These are phyloP conservation scores for Phyllostomus discolor DNA, from an alignment of 2,113 vertebrate genomes.

Conservation along the genomic window DNA sequence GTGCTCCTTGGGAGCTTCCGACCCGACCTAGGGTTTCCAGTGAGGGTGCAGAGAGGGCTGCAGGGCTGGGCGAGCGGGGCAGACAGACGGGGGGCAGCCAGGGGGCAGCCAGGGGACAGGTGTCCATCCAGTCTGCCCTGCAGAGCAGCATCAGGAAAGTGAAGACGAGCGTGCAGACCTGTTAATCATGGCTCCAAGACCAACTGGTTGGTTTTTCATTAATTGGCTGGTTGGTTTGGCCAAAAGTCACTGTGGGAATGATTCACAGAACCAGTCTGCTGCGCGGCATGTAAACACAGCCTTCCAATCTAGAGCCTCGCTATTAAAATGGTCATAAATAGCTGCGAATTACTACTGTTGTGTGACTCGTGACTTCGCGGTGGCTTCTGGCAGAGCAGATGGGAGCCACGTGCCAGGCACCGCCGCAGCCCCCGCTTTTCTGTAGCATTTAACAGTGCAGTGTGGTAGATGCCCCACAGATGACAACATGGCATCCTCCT, in stretches of 20 bases:
- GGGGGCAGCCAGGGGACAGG: not conserved
- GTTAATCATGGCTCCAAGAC: not conserved
- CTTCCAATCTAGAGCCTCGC: not conserved
- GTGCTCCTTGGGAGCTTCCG: not conserved
- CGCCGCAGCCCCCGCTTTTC: not conserved
- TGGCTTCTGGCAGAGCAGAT: constrained; percentile 11
- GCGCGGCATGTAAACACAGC: not conserved
- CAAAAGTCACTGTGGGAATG: not conserved
- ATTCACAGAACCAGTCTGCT: not conserved
- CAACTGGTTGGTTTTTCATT: not conserved
- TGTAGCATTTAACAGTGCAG: not conserved
- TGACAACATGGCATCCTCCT: not conserved
- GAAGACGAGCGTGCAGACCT: not conserved
- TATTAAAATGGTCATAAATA: constrained; percentile 31
- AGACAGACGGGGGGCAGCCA: rapidly evolving
- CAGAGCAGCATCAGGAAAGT: not conserved
- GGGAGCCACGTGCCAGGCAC: not conserved
- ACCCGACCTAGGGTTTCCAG: not conserved
- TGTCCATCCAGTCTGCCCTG: not conserved
- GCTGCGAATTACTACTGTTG: constrained; percentile 2
- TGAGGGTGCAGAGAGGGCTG: not conserved
- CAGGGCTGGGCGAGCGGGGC: too few relatives aligned
- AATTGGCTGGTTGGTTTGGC: not conserved
- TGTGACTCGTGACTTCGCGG: not conserved
- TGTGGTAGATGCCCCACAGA: not conserved